These are phyloP conservation scores for Platysteira castanea DNA, from an alignment of 2,113 vertebrate species.

Conservation along the genomic window DNA sequence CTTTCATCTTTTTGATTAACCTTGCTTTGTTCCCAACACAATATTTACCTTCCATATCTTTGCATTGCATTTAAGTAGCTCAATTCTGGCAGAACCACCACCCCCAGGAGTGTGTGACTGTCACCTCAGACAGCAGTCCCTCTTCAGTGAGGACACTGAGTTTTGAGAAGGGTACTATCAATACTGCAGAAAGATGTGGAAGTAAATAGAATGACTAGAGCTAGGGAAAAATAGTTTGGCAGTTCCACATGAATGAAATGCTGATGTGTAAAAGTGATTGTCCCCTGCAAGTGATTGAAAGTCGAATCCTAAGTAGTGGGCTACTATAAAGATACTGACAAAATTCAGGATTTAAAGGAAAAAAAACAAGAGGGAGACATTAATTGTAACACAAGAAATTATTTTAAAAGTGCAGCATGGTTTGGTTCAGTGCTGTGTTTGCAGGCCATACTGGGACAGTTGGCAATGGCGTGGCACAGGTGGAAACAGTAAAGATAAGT, in stretches of 20 bases:
- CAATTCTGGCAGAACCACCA: neutral
- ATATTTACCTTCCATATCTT: neutral
- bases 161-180: neutral
- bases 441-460: neutral
- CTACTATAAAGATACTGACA: neutral
- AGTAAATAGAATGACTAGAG: neutral
- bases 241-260: neutral
- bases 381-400: neutral
- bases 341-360: neutral
- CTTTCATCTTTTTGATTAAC: neutral
- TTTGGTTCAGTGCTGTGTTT: neutral
- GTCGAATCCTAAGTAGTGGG: accelerated
- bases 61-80: neutral
- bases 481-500: neutral
- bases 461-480: neutral
- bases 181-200: neutral
- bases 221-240: neutral
- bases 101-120: neutral
- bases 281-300: neutral
- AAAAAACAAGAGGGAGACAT: neutral
- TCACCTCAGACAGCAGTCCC: neutral
- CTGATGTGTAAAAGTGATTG: neutral
- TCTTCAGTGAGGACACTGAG: neutral
- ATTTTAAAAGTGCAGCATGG: neutral
- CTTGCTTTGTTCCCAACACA: neutral